Evolutionary conservation across 2,797 vertebrate genomes (phyloP).

Genomic region (Epinephelus awoara): DNA sequence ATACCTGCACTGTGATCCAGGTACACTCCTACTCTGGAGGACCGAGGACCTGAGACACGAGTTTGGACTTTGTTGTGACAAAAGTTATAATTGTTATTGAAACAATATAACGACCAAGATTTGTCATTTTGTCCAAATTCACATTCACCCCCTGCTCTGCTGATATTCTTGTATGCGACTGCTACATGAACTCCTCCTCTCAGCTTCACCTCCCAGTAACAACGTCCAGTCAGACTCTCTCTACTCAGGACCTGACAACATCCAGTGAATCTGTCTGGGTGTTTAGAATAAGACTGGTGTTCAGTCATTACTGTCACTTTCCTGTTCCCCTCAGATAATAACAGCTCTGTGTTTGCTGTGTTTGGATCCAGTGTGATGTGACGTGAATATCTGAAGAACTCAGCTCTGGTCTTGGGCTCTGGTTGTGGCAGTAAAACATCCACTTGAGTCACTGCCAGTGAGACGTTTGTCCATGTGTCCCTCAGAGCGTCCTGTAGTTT

Average conservation of each 20-base stretch:
- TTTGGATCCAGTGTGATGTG: conserved; percentile 27
- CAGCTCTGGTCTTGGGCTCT: conserved; percentile 1
- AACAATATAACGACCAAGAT: background rate
- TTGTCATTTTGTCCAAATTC: conserved; percentile 2
- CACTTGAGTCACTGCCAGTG: background rate
- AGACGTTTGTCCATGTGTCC: no score
- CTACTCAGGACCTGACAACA: conserved; percentile 9
- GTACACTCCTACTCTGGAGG: no score
- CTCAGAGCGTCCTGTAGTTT: no score
- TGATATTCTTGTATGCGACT: conserved; percentile 26
- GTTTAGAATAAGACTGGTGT: background rate
- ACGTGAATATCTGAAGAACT: background rate
- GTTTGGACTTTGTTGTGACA: background rate
- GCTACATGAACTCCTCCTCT: background rate
- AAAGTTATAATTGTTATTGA: no score
- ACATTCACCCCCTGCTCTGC: background rate
- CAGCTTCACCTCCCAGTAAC: conserved; percentile 43
- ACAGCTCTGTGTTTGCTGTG: background rate
- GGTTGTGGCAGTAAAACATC: background rate
- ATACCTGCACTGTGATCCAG: no score
- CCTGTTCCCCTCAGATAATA: conserved; percentile 13
- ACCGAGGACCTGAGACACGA: no score
- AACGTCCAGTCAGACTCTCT: conserved; percentile 36
- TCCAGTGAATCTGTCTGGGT: conserved; percentile 15
- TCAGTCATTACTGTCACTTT: fast-evolving